Evolutionary conservation across 2,888 invertebrate genomes (phyloP).

Genomic region (Octodonta nipae): DNA sequence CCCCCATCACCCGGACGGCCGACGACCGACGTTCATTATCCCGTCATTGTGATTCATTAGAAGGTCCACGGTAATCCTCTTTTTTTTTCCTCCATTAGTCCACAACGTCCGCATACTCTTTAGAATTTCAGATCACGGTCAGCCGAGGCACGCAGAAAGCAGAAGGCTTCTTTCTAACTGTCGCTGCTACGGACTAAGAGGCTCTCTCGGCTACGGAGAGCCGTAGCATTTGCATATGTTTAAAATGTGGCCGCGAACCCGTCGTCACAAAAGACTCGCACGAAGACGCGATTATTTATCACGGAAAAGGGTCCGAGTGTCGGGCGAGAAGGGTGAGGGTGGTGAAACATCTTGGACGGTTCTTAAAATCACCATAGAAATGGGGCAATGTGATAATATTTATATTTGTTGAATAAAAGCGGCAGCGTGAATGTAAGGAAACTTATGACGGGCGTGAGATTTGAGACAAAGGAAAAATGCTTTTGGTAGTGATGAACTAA

Average conservation of each 20-base stretch:
- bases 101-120: constrained; percentile 20
- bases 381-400: too few species aligned
- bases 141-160: too few species aligned
- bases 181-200: too few species aligned
- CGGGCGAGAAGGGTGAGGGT: constrained; percentile 13
- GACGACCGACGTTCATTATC: too few species aligned
- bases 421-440: too few species aligned
- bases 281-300: constrained; percentile 36
- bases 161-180: too few species aligned
- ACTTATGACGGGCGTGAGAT: too few species aligned
- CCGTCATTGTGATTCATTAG: constrained; percentile 2
- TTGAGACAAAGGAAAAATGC: too few species aligned
- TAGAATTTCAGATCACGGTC: constrained; percentile 35
- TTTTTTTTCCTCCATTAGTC: constrained; percentile 20
- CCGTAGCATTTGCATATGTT: constrained; percentile 35
- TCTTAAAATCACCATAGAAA: constrained; percentile 19
- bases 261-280: constrained; percentile 34
- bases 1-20: too few species aligned
- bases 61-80: constrained; percentile 9
- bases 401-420: too few species aligned
- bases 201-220: constrained; percentile 5
- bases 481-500: too few species aligned
- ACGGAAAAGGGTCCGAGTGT: constrained; percentile 18
- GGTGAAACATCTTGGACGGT: constrained; percentile 28
- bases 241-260: constrained; percentile 35